Evolutionary conservation across 2,888 invertebrate species (phyloP).

Genomic region (Ophioninae sp.): DNA sequence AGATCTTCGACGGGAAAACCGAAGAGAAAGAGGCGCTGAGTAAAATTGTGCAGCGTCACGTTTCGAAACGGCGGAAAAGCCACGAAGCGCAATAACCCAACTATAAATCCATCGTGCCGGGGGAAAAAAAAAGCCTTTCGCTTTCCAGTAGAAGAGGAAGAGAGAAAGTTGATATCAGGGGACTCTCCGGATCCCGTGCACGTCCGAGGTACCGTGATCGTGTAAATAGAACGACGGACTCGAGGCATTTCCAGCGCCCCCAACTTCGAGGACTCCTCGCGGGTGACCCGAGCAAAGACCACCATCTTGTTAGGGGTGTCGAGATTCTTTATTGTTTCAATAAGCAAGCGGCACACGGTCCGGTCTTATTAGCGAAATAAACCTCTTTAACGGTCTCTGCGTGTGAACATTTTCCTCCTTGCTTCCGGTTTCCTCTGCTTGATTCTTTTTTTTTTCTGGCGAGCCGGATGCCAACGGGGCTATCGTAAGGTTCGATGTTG

Average conservation of each 20-base stretch:
- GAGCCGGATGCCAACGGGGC: constrained; percentile 16
- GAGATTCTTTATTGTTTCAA: constrained; percentile 81
- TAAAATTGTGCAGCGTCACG: constrained; percentile 52
- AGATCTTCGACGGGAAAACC: too few relatives aligned
- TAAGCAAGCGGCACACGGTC: constrained; percentile 77
- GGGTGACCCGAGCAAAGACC: constrained; percentile 67
- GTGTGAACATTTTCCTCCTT: constrained; percentile 65
- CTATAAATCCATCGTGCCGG: constrained; percentile 76
- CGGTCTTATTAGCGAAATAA: constrained; percentile 81
- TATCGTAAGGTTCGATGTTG: neutral
- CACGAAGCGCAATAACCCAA: constrained; percentile 72
- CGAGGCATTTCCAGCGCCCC: constrained; percentile 5
- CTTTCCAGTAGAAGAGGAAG: neutral
- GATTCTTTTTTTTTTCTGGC: constrained; percentile 29
- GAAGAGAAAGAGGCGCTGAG: constrained; percentile 2
- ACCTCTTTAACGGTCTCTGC: constrained; percentile 79
- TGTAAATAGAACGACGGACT: constrained; percentile 29
- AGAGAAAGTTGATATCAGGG: constrained; percentile 71
- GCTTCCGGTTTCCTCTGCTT: constrained; percentile 42
- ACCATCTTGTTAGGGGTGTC: constrained; percentile 72
- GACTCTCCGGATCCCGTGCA: constrained; percentile 75
- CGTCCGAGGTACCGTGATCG: constrained; percentile 67
- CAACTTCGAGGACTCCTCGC: constrained; percentile 41
- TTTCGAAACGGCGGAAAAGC: constrained; percentile 59
- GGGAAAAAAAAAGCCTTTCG: neutral